A percentile compares a stretch with the other conserved stretches of the same genome.
These are phyloP conservation scores for Mactromeris polynyma DNA, from an alignment of 2,888 invertebrate genomes.

Conservation along the genomic window DNA sequence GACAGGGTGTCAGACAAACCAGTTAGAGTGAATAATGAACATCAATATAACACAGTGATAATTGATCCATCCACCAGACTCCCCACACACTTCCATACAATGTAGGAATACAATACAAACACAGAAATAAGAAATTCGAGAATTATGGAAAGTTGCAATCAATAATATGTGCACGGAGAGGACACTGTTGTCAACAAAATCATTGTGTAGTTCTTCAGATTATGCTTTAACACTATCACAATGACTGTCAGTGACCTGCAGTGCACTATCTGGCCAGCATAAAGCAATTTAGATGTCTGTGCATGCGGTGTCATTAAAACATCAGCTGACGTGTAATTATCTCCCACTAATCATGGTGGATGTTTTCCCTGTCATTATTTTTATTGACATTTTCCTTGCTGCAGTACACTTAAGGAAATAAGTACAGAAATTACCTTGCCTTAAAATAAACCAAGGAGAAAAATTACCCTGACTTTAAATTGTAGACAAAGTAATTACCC, in stretches of 20 bases:
- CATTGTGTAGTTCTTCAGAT: too few species aligned
- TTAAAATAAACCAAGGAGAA: neutral
- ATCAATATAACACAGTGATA: conserved; percentile 14
- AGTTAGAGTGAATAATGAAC: neutral
- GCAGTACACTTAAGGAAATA: conserved; percentile 6
- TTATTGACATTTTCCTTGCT: neutral
- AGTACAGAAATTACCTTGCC: neutral
- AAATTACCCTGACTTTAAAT: neutral
- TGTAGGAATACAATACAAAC: neutral
- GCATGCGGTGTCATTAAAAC: neutral
- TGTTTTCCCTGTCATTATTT: neutral
- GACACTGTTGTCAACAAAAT: neutral
- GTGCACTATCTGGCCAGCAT: neutral
- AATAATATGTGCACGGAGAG: neutral
- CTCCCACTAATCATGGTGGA: neutral
- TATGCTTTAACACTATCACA: too few species aligned
- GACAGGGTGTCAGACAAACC: neutral
- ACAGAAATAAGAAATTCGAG: neutral
- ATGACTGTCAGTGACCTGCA: too few species aligned
- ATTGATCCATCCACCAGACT: neutral
- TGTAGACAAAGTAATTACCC: neutral
- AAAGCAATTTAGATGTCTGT: neutral
- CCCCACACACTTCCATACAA: neutral
- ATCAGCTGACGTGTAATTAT: neutral
- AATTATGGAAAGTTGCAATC: neutral